Percentiles rank a stretch among this genome's conserved stretches.
These are phyloP conservation scores for Paguma larvata DNA, from an alignment of 2,797 vertebrate species.

Conservation along the genomic window DNA sequence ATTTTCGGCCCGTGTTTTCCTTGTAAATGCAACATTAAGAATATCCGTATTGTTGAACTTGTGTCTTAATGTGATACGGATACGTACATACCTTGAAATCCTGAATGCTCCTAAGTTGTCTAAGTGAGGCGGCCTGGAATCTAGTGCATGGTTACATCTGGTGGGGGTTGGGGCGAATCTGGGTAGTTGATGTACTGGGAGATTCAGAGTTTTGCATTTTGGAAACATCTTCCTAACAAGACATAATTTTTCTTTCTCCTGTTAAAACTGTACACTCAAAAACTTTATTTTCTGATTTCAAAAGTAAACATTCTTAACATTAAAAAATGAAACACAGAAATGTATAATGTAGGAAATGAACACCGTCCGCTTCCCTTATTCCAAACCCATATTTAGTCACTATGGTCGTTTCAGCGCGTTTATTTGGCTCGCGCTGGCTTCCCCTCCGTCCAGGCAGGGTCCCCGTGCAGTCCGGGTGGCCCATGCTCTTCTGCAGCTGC, in stretches of 20 bases:
- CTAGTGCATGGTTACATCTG: not conserved
- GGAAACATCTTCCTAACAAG: slow-evolving; percentile 2
- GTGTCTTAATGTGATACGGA: not conserved
- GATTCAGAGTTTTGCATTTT: slow-evolving; percentile 30
- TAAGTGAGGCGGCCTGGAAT: not conserved
- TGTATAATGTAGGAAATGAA: not conserved
- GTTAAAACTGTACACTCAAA: not conserved
- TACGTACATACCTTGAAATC: not conserved
- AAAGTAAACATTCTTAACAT: slow-evolving; percentile 1
- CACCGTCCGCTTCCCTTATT: not conserved
- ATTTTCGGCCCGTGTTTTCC: not conserved
- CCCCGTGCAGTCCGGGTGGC: not conserved
- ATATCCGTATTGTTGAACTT: not conserved
- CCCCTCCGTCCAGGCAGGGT: too few species aligned
- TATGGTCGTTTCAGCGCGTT: not conserved
- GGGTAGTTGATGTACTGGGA: not conserved
- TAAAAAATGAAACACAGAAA: not conserved
- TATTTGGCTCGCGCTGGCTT: not conserved
- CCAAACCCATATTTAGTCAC: not conserved
- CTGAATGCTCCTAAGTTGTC: not conserved
- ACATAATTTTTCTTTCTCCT: not conserved
- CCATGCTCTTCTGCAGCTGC: not conserved
- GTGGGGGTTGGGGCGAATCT: not conserved
- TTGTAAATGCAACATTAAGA: not conserved
- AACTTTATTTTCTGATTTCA: slow-evolving; percentile 29